A percentile compares a stretch with the other conserved stretches of the same genome.
These are phyloP conservation scores for Pterostichus madidus DNA, from an alignment of 2,888 invertebrate genomes.

Conservation along the genomic window DNA sequence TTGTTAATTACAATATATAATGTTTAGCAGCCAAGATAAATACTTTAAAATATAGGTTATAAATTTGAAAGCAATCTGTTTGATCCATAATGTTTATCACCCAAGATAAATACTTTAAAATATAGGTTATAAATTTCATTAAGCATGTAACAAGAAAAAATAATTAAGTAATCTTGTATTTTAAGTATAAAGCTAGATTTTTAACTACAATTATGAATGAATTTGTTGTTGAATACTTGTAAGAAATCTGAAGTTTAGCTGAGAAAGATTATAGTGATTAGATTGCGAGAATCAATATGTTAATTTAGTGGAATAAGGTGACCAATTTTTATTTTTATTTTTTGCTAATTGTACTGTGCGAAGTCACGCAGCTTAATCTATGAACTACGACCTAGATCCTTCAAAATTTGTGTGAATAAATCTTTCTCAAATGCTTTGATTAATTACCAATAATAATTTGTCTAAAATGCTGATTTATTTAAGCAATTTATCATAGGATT, in stretches of 20 bases:
- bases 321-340: constrained; percentile 51
- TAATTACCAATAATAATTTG: constrained; percentile 47
- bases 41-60: too few species aligned
- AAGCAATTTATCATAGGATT: constrained; percentile 15
- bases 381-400: constrained; percentile 55
- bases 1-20: too few species aligned
- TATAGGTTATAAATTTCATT: too few species aligned
- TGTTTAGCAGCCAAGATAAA: too few species aligned
- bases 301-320: constrained; percentile 33
- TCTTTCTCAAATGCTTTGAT: constrained; percentile 38
- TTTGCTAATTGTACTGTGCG: constrained; percentile 50
- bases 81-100: too few species aligned
- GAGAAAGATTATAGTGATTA: constrained; percentile 42
- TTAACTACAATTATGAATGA: too few species aligned
- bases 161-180: too few species aligned
- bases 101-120: too few species aligned
- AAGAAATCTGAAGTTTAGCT: background rate
- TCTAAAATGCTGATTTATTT: constrained; percentile 5
- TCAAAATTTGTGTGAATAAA: constrained; percentile 50
- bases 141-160: too few species aligned
- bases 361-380: constrained; percentile 46
- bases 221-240: background rate
- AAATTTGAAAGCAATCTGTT: too few species aligned
- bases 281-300: constrained; percentile 40
- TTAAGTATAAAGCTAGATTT: too few species aligned